These are phyloP conservation scores for Drosophila persimilis DNA, from an alignment of 1,140 invertebrate genomes.

Conservation along the genomic window DNA sequence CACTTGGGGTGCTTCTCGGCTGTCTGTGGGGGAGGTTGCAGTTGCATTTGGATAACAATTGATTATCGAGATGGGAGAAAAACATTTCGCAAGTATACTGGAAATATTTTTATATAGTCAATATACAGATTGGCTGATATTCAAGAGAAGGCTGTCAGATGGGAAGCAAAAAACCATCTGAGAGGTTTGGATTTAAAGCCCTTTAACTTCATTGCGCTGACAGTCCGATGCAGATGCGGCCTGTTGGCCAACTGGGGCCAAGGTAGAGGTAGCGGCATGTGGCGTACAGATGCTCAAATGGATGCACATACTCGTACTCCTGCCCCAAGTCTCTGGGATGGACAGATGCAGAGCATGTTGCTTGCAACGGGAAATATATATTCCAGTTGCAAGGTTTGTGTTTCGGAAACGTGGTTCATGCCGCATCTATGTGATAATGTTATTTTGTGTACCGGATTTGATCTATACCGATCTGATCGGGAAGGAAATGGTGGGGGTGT, in stretches of 20 bases:
- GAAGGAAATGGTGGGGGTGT: too few relatives aligned
- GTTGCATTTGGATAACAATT: slow-evolving; percentile 30
- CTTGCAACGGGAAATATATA: slow-evolving; percentile 26
- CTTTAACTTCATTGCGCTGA: slow-evolving; percentile 47
- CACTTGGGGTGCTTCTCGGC: slow-evolving; percentile 31
- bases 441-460: too few relatives aligned
- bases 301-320: slow-evolving; percentile 1
- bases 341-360: slow-evolving; percentile 12
- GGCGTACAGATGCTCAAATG: slow-evolving; percentile 55
- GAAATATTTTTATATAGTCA: slow-evolving; percentile 12
- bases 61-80: slow-evolving; percentile 12
- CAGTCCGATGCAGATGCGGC: slow-evolving; percentile 46
- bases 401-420: too few relatives aligned
- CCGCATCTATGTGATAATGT: too few relatives aligned
- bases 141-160: neutral
- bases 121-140: slow-evolving; percentile 30
- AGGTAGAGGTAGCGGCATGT: slow-evolving; percentile 67
- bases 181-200: slow-evolving; percentile 23
- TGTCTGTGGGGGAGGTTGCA: slow-evolving; percentile 38
- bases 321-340: neutral
- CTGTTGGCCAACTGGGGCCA: slow-evolving; percentile 17
- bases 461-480: too few relatives aligned
- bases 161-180: slow-evolving; percentile 6
- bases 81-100: slow-evolving; percentile 26
- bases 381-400: slow-evolving; percentile 24